Percentiles rank a stretch among this genome's conserved stretches.
These are phyloP conservation scores for Magallana ariakensis DNA, from an alignment of 1,140 invertebrate genomes.

Conservation along the genomic window DNA sequence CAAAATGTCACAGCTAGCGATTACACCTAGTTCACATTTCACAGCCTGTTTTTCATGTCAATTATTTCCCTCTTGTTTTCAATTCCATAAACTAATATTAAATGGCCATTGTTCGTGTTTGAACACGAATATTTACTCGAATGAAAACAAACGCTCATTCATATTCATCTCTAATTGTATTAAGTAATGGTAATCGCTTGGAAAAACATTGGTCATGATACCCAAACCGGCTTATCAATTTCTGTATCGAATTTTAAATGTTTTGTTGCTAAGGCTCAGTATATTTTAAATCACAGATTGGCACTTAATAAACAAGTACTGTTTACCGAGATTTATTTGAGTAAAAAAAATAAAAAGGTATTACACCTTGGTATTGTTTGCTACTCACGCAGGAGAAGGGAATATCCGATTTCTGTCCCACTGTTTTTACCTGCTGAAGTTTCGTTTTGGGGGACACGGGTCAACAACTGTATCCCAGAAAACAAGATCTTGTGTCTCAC, in stretches of 20 bases:
- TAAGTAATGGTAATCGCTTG: background rate
- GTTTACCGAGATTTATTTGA: background rate
- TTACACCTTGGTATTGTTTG: background rate
- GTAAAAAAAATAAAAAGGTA: background rate
- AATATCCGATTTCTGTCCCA: background rate
- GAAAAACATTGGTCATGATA: background rate
- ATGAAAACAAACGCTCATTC: background rate
- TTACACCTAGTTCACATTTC: too few species aligned
- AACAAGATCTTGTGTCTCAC: background rate
- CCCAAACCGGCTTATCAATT: background rate
- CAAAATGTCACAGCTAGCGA: too few species aligned
- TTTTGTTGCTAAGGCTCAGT: background rate
- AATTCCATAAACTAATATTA: background rate
- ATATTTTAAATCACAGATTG: conserved; percentile 23
- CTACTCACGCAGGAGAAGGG: background rate
- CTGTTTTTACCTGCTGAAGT: background rate
- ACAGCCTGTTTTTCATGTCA: background rate
- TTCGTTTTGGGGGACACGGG: background rate
- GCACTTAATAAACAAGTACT: background rate
- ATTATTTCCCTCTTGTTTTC: background rate
- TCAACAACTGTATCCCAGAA: background rate
- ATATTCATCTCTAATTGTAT: background rate
- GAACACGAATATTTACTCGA: conserved; percentile 1
- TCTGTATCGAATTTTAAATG: conserved; percentile 21
- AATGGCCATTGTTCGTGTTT: background rate